phyloP scores from a whole-genome alignment of 2,888 invertebrate genomes.

The Nymphalis c-album region DNA sequence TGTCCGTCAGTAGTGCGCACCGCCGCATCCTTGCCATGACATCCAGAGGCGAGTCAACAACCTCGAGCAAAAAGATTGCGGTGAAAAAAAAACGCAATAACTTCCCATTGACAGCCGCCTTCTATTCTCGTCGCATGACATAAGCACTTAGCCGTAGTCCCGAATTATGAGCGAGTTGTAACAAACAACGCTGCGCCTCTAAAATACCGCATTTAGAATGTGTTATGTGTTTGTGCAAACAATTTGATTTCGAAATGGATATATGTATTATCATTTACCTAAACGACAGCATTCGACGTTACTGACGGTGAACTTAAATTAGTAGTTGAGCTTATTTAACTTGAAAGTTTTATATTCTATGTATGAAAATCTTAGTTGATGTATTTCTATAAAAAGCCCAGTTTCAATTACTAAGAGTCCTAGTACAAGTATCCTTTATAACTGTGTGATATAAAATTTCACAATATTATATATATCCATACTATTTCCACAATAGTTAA shows the following conservation, averaged over 20 bases:
- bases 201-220: constrained; percentile 30
- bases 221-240: constrained; percentile 5
- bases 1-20: constrained; percentile 16
- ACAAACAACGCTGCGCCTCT: constrained; percentile 25
- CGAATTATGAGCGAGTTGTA: constrained; percentile 40
- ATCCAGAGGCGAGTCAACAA: constrained; percentile 76
- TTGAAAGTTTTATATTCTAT: too few species aligned
- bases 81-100: constrained; percentile 65
- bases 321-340: too few species aligned
- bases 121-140: constrained; percentile 74
- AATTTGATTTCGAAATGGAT: constrained; percentile 11
- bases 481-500: too few species aligned
- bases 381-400: too few species aligned
- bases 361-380: too few species aligned
- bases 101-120: constrained; percentile 66
- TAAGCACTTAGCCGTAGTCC: constrained; percentile 51
- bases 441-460: too few species aligned
- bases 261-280: background rate
- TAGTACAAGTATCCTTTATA: too few species aligned
- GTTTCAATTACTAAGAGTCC: too few species aligned
- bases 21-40: constrained; percentile 72
- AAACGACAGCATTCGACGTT: background rate
- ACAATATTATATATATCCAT: too few species aligned
- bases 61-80: constrained; percentile 55
- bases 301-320: background rate